Base-by-base conservation (phyloP, 2,113 vertebrate genomes). In the Crotalus viridis region DNA sequence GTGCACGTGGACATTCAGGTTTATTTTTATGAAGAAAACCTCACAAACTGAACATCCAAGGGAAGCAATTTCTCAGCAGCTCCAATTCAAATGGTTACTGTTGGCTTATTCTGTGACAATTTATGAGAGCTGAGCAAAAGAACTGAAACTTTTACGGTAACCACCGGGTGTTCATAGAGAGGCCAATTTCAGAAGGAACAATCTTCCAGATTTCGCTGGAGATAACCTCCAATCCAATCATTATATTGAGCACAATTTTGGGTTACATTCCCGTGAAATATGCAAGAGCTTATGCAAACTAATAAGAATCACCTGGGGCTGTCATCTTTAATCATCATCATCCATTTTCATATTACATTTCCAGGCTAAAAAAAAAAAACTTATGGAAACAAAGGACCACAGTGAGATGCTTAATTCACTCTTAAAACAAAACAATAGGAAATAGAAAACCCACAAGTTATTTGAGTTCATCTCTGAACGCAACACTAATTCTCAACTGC, bases 241-340 rank as follows among this genome's bases (percentile, higher is more conserved):
- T 69, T 89, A 93, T 56, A 22, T 92, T 57, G 19, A 48, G 90
- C 21, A 39, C 54, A 81, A 19, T 48, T 64, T 33, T 69, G 28
- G 54, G 54, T 1, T 21, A 5, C 15, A 15, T 90, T 94, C 87
- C 4, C 10, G 15, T 21, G 7, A 85, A 94, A 94, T 93, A 74
- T 74, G 2, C 26, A 91, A 95, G 10, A 0, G 1, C 51, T 94
- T 91, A 85, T 21, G 17, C 3, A 39, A 26, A 56, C 90, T 89
- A 91, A 92, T 85, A 94, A 90, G 95, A 51, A 91, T 94, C 93
- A 87, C 1, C 87, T 89, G 22, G 0, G 22, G 22, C 24, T 90
- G 92, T 88, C 91, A 93, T 26, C 90, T 94, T 94, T 94, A 93
- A 96, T 93, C 94, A 95, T 55, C 48, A 94, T 56, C 48, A 90